A percentile compares a stretch with the other conserved stretches of the same genome.
These are phyloP conservation scores for Pinna nobilis DNA, from an alignment of 1,140 invertebrate species.

Conservation along the genomic window DNA sequence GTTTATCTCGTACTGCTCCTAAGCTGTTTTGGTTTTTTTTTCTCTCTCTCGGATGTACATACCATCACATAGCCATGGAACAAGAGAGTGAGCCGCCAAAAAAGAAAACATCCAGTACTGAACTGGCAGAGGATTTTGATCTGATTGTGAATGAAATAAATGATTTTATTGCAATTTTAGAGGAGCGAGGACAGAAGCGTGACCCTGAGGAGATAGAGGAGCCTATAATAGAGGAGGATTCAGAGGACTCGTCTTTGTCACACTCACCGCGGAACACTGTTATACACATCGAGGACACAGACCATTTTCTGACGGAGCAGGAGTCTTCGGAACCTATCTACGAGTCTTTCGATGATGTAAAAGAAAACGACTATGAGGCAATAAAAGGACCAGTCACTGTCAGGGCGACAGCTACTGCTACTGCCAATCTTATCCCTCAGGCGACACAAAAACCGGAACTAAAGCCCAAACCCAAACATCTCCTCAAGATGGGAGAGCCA, in stretches of 20 bases:
- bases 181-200: constrained; percentile 48
- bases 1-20: constrained; percentile 11
- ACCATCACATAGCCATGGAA: constrained; percentile 2
- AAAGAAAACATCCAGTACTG: constrained; percentile 51
- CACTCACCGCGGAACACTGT: constrained; percentile 42
- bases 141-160: constrained; percentile 72
- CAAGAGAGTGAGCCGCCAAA: neutral
- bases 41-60: neutral
- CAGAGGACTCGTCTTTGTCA: constrained; percentile 22
- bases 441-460: constrained; percentile 43
- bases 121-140: constrained; percentile 66
- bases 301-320: constrained; percentile 11
- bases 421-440: constrained; percentile 34
- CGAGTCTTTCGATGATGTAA: constrained; percentile 39
- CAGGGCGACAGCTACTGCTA: constrained; percentile 30
- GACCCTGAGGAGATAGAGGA: constrained; percentile 19
- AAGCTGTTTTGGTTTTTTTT: constrained; percentile 3
- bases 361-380: constrained; percentile 57
- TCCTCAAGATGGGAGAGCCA: constrained; percentile 58
- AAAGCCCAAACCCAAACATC: constrained; percentile 47
- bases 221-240: constrained; percentile 31
- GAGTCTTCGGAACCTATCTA: constrained; percentile 27
- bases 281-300: constrained; percentile 50
- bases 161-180: constrained; percentile 69
- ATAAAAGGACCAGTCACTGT: constrained; percentile 39